phyloP scores from a whole-genome alignment of 2,113 vertebrate genomes.

The Octodon degus region DNA sequence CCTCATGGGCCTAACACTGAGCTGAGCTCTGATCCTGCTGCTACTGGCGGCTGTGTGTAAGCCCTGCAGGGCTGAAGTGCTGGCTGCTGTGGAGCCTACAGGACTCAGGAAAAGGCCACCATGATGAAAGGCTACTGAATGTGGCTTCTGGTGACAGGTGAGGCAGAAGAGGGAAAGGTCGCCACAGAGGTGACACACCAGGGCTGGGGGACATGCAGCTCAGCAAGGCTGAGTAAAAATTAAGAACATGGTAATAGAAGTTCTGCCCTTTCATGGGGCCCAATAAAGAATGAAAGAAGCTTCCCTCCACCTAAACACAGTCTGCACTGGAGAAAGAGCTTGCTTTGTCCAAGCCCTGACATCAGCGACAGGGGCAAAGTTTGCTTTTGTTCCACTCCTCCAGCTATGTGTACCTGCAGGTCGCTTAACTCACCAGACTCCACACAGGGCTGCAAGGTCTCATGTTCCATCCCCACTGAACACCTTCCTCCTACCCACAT shows the following conservation, averaged over 20 bases:
- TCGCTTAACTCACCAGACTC: not conserved
- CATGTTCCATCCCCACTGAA: not conserved
- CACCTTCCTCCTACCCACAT: not conserved
- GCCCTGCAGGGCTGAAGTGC: not conserved
- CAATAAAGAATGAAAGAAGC: constrained; percentile 59
- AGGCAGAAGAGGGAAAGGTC: not conserved
- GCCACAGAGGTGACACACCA: not conserved
- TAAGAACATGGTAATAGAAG: constrained; percentile 52
- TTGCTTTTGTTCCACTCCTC: not conserved
- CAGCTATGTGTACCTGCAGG: not conserved
- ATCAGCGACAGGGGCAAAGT: not conserved
- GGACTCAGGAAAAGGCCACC: not conserved
- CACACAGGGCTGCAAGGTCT: not conserved
- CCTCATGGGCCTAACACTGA: rapidly evolving
- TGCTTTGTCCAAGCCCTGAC: not conserved
- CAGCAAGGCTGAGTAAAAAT: constrained; percentile 26
- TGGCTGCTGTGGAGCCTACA: not conserved
- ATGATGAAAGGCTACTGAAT: not conserved
- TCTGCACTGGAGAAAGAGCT: not conserved
- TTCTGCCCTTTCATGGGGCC: constrained; percentile 23
- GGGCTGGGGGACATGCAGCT: not conserved
- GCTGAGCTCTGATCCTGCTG: not conserved
- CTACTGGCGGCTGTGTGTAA: not conserved
- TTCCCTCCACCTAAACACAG: not conserved
- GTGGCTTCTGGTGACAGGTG: not conserved